phyloP scores from a whole-genome alignment of 1,140 invertebrate genomes.

The Harlomillsia oculata region DNA sequence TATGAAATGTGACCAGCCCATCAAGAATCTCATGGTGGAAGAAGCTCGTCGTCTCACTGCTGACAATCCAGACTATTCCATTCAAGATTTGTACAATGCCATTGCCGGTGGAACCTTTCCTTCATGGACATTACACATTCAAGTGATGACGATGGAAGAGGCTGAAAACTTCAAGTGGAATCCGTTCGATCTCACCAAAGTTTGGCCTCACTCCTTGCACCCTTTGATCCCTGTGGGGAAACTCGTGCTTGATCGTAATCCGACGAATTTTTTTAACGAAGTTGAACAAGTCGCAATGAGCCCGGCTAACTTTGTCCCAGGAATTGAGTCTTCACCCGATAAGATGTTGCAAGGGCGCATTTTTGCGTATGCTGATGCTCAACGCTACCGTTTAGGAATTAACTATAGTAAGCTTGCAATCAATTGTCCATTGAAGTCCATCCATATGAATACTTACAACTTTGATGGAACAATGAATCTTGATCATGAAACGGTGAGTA shows the following conservation, averaged over 20 bases:
- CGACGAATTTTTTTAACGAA: constrained; percentile 85
- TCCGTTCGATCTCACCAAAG: constrained; percentile 60
- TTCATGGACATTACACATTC: constrained; percentile 53
- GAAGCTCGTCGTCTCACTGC: constrained; percentile 44
- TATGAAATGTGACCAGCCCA: constrained; percentile 48
- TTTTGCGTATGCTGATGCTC: constrained; percentile 57
- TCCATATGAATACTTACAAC: constrained; percentile 46
- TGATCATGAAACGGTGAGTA: constrained; percentile 37
- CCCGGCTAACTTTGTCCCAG: constrained; percentile 80
- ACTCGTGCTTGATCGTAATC: constrained; percentile 77
- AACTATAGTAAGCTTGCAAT: constrained; percentile 58
- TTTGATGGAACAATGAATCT: constrained; percentile 48
- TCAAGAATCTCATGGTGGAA: constrained; percentile 44
- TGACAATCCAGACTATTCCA: constrained; percentile 60
- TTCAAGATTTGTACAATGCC: constrained; percentile 59
- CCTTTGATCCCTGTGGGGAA: constrained; percentile 86
- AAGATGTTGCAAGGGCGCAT: constrained; percentile 56
- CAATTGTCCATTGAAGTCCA: constrained; percentile 50
- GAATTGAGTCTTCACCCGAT: constrained; percentile 51
- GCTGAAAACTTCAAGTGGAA: constrained; percentile 57
- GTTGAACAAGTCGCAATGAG: constrained; percentile 92
- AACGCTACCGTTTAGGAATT: constrained; percentile 54
- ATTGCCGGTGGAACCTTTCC: constrained; percentile 59
- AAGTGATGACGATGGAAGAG: constrained; percentile 60
- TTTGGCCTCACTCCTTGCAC: constrained; percentile 86